Evolutionary conservation across 1,140 invertebrate species (phyloP).

Genomic region (Ceratina australensis): DNA sequence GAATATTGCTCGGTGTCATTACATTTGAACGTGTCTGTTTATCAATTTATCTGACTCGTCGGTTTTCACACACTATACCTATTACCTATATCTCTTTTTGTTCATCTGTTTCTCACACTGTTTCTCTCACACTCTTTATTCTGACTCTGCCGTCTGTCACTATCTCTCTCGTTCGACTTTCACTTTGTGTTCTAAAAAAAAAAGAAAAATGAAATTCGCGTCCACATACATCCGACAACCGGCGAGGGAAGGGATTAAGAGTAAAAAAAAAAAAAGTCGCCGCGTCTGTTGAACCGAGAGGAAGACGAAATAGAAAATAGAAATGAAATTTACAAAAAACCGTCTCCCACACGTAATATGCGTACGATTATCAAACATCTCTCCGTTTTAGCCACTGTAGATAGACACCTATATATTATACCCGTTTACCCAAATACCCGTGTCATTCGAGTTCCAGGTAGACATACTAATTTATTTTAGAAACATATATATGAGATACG

Average conservation of each 20-base stretch:
- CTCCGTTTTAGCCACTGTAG: slow-evolving; percentile 36
- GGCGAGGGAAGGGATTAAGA: too few relatives aligned
- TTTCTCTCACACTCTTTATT: slow-evolving; percentile 23
- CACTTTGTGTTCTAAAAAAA: slow-evolving; percentile 33
- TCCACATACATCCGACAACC: too few relatives aligned
- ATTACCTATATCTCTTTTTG: slow-evolving; percentile 4
- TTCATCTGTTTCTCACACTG: slow-evolving; percentile 28
- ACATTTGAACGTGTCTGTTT: slow-evolving; percentile 1
- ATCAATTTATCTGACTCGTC: slow-evolving; percentile 13
- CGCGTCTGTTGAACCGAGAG: neutral
- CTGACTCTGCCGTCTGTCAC: slow-evolving; percentile 29
- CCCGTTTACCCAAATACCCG: slow-evolving; percentile 32
- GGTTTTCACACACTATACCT: slow-evolving; percentile 7
- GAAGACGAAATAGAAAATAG: neutral
- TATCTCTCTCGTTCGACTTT: slow-evolving; percentile 26
- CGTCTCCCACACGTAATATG: slow-evolving; percentile 22
- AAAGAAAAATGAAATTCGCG: neutral
- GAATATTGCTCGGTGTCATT: slow-evolving; percentile 6
- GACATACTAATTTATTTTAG: slow-evolving; percentile 27
- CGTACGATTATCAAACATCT: slow-evolving; percentile 21
- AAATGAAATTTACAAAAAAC: neutral
- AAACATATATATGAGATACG: slow-evolving; percentile 39
- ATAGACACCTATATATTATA: slow-evolving; percentile 38
- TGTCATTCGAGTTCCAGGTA: slow-evolving; percentile 42
- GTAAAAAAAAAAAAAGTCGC: neutral